These are phyloP conservation scores for Erpetoichthys calabaricus DNA, from an alignment of 2,797 vertebrate species.

Conservation along the genomic window DNA sequence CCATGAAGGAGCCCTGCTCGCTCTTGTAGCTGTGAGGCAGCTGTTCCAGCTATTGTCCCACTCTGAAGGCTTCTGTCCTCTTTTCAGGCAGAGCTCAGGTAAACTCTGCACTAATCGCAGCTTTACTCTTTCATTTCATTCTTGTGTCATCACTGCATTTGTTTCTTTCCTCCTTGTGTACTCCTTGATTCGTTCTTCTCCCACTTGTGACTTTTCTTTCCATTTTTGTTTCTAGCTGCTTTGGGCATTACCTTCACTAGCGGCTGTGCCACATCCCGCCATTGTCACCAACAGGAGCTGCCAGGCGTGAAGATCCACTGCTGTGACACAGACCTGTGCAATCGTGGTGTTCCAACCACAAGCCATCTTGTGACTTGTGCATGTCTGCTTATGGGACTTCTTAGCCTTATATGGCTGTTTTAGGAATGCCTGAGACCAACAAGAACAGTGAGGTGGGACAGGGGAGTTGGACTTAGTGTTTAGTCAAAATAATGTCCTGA, in stretches of 20 bases:
- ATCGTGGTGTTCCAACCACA: constrained; percentile 34
- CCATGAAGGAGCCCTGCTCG: too few species aligned
- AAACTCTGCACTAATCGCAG: too few species aligned
- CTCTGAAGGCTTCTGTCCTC: too few species aligned
- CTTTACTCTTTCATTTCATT: too few species aligned
- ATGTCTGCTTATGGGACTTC: constrained; percentile 28
- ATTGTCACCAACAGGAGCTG: constrained; percentile 80
- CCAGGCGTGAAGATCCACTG: constrained; percentile 68
- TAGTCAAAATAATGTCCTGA: too few species aligned
- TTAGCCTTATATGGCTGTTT: too few species aligned
- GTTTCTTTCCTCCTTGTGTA: fast-evolving
- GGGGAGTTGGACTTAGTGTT: too few species aligned
- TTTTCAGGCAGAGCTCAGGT: too few species aligned
- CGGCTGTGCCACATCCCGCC: constrained; percentile 78
- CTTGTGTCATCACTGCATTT: not conserved
- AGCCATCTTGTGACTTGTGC: constrained; percentile 26
- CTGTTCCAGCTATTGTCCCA: too few species aligned
- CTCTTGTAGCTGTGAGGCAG: too few species aligned
- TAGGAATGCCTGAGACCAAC: too few species aligned
- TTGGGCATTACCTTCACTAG: constrained; percentile 72
- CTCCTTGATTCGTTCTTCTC: fast-evolving
- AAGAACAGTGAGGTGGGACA: too few species aligned
- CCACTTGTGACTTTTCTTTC: constrained; percentile 2
- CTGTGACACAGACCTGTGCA: constrained; percentile 65
- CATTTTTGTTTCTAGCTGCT: constrained; percentile 43